Conservation (phyloP, 1,140 invertebrate genomes). For the Euborellia annulipes region DNA sequence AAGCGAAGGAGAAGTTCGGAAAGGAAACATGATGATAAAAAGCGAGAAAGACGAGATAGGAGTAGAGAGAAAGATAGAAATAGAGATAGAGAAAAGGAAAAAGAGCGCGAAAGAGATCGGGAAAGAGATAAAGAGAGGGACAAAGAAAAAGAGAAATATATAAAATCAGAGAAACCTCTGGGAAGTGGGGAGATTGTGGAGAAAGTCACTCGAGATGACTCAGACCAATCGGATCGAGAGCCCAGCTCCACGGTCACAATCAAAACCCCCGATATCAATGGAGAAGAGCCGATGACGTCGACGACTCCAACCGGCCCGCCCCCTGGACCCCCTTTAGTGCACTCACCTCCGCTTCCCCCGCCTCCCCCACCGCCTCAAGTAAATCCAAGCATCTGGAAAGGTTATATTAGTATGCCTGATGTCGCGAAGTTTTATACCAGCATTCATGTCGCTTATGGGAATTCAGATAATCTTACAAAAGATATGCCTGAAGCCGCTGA, state of each 20-base stretch:
- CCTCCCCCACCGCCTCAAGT: not conserved
- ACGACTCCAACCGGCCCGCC: not conserved
- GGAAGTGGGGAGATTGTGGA: slow-evolving; percentile 2
- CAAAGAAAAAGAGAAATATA: slow-evolving; percentile 19
- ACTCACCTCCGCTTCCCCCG: not conserved
- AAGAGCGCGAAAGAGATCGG: slow-evolving; percentile 18
- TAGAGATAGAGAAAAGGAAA: slow-evolving; percentile 13
- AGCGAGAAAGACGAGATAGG: slow-evolving; percentile 19
- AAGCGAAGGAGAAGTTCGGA: slow-evolving; percentile 19
- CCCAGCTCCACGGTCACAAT: slow-evolving; percentile 41
- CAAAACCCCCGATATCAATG: slow-evolving; percentile 34
- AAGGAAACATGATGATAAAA: slow-evolving; percentile 17
- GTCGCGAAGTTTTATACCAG: slow-evolving; percentile 76
- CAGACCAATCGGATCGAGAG: slow-evolving; percentile 34
- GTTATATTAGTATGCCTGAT: slow-evolving; percentile 78
- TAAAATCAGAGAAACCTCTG: slow-evolving; percentile 8
- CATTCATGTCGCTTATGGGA: slow-evolving; percentile 59
- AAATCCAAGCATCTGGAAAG: slow-evolving; percentile 54
- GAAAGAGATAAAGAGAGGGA: slow-evolving; percentile 20
- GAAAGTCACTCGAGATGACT: slow-evolving; percentile 22
- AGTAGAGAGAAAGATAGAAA: slow-evolving; percentile 20
- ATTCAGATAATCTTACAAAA: slow-evolving; percentile 45
- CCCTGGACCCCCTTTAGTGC: not conserved
- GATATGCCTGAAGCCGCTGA: slow-evolving; percentile 65
- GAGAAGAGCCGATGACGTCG: slow-evolving; percentile 10